Percentiles rank a stretch among this genome's conserved stretches.
Evolutionary conservation across 2,888 invertebrate species (phyloP).

Genomic region (Thecophora atra): DNA sequence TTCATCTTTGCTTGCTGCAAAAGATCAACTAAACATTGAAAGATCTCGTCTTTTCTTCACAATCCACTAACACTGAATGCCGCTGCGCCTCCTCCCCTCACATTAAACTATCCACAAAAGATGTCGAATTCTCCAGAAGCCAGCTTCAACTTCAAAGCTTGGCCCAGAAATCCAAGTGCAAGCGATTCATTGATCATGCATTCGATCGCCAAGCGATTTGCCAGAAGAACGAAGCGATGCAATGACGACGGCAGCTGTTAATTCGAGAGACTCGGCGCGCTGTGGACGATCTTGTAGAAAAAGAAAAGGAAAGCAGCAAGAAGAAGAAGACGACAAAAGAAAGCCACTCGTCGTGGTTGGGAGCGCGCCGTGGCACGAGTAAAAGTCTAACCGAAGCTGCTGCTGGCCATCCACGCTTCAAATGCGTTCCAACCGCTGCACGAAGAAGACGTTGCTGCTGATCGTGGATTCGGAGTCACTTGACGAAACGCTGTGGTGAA

Average conservation of each 20-base stretch:
- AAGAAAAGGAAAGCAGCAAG: background rate
- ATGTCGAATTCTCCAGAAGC: too few species aligned
- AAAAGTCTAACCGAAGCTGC: slow-evolving; percentile 47
- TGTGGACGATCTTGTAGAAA: background rate
- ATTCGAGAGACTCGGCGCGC: background rate
- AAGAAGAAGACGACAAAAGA: background rate
- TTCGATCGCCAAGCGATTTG: background rate
- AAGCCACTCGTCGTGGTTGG: slow-evolving; percentile 2
- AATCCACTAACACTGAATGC: too few species aligned
- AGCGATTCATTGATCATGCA: too few species aligned
- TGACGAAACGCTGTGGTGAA: slow-evolving; percentile 7
- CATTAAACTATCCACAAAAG: too few species aligned
- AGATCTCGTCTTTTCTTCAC: too few species aligned
- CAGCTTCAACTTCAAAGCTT: too few species aligned
- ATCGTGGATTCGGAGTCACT: background rate
- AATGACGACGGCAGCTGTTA: background rate
- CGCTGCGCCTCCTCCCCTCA: too few species aligned
- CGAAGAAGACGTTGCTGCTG: slow-evolving; percentile 46
- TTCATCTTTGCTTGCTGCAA: too few species aligned
- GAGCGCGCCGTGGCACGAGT: slow-evolving; percentile 39
- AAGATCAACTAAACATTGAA: too few species aligned
- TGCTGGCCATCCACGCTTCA: slow-evolving; percentile 46
- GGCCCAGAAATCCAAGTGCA: background rate
- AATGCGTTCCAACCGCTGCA: slow-evolving; percentile 50
- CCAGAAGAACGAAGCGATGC: background rate